phyloP scores from a whole-genome alignment of 1,140 invertebrate genomes.

The Brachionus manjavacas region DNA sequence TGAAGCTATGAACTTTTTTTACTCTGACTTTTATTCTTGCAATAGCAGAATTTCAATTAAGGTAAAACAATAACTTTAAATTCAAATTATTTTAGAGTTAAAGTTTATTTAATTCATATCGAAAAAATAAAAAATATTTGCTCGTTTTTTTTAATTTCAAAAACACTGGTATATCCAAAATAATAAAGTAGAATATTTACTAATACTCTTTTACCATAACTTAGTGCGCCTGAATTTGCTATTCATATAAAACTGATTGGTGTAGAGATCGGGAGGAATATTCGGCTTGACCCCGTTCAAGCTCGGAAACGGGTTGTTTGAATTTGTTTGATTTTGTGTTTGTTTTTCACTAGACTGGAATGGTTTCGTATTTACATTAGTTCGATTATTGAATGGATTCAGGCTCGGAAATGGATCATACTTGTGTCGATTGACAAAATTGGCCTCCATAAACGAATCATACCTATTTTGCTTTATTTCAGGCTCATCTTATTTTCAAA shows the following conservation, averaged over 20 bases:
- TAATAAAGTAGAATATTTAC: not conserved
- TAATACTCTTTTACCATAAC: not conserved
- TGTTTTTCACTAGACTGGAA: not conserved
- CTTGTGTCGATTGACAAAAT: not conserved
- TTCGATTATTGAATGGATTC: slow-evolving; percentile 13
- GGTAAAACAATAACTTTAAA: too few relatives aligned
- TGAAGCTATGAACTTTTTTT: too few relatives aligned
- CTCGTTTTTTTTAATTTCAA: not conserved
- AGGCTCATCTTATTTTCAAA: not conserved
- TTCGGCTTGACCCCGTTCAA: not conserved
- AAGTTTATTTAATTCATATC: too few relatives aligned
- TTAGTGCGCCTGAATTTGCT: slow-evolving; percentile 18
- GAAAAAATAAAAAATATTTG: too few relatives aligned
- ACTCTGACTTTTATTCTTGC: too few relatives aligned
- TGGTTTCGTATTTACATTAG: not conserved
- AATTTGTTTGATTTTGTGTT: not conserved
- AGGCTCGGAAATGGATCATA: slow-evolving; percentile 20
- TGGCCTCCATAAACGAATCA: not conserved
- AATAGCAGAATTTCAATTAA: too few relatives aligned
- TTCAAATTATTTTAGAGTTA: not conserved
- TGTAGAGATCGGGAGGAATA: not conserved
- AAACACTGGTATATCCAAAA: not conserved
- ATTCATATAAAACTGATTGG: slow-evolving; percentile 35
- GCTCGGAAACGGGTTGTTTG: slow-evolving; percentile 10
- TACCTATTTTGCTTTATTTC: not conserved